Base-by-base conservation (phyloP, 2,797 vertebrate species). In the Myioborus melanocephalus region DNA sequence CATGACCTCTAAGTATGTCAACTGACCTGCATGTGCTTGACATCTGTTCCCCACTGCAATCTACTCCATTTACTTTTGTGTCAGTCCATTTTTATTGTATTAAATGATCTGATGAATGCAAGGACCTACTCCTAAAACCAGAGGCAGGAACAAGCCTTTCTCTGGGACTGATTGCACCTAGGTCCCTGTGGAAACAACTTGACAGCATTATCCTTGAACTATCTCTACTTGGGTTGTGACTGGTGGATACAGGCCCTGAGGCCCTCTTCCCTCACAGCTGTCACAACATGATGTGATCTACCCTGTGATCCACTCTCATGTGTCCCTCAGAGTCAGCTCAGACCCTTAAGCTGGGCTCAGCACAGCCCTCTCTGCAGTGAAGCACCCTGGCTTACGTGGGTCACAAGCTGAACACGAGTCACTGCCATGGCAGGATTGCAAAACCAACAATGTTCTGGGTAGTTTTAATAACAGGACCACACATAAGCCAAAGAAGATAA, bases 321-420 rank as follows among this genome's bases (percentile, higher is more conserved):
- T 73, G 37, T 49, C 57, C 39, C 61, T 77, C 43, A 12, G 22
- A 57, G 57, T 37, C 79, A 71, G 71, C 64, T 73, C 39, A 47
- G 73, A 68, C 52, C 43, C 37, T 87, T 43, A 14, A 1, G 1
- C n/a, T 18, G 47, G 26, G 32, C 44, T 82, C 0, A 0, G 18
- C 5, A 1, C 28, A 52, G 41, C 46, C 32, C 37, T 64, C 47
- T 66, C 56, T 65, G 60, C 44, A 57, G 41, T 1, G 4, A 14
- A 60, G 61, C 56, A 57, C 27, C 43, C 8, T 6, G 30, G 15
- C 39, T 90, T 64, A 47, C 4, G 1, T 30, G 65, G 61, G 39
- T 83, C 73, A 75, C 75, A 78, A 72, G 55, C 39, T 66, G 81
- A 64, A n/a, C 3, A 0, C 6, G 17, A 72, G 57, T 55, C 83